Evolutionary conservation across 2,113 vertebrate species (phyloP), one percentile per base, ranked within the genome.

Genomic region (Chrysemys picta): DNA sequence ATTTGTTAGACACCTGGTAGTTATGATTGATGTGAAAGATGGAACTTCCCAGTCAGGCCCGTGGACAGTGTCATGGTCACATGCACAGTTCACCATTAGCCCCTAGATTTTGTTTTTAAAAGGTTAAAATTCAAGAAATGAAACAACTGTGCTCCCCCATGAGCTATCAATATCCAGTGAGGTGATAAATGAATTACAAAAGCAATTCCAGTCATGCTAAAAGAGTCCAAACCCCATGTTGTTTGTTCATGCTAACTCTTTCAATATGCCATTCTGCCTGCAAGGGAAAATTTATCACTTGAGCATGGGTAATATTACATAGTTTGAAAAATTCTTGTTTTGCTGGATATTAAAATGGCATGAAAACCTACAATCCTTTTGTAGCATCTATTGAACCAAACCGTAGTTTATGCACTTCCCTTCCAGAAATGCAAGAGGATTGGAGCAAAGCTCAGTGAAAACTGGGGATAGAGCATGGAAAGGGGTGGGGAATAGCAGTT

Each of bases 171-270:
- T 76, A 83, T 89, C 92, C 92, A 90, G 90, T 94, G 93, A 91
- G 80, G 11, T 94, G 76, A 95, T 88, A 96, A 96, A 96, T 88
- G 45, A 93, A 94, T 92, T 92, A 95, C 85, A 52, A 91, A 54
- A 93, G 86, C 80, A 95, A 95, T 96, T 95, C 93, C 65, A 92
- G 14, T 76, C 53, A 69, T 94, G 92, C 93, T 91, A 97, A 95
- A 96, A 97, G 95, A 97, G 91, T 45, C n/a, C 80, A 80, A 42
- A 94, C 92, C 84, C 85, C 92, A 85, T 62, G 92, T 47, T 92
- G 95, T 96, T 97, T 97, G 90, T 90, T 95, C 90, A 82, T 92
- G 49, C 72, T 85, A 89, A 91, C 80, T 85, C 91, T 83, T 92
- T 80, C 93, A 78, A 92, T 95, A 88, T 75, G 57, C 57, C 93